Percentiles rank a stretch among this genome's conserved stretches.
Evolutionary conservation across 2,888 invertebrate species (phyloP).

Genomic region (Tigriopus californicus): DNA sequence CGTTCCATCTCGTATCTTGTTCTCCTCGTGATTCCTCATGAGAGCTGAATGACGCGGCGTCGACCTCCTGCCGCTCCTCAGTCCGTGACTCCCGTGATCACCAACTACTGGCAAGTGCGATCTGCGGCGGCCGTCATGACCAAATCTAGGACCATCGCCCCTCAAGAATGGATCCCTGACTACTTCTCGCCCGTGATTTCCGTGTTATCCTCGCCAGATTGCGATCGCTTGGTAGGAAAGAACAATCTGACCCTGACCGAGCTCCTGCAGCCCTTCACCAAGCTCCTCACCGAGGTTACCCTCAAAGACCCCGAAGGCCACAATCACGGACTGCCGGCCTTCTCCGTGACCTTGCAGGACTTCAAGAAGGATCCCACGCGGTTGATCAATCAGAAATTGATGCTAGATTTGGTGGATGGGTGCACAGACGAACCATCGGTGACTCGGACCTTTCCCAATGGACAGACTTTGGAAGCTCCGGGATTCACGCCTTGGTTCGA

Average conservation of each 20-base stretch:
- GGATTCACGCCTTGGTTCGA: conserved; percentile 11
- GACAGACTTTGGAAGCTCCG: background rate
- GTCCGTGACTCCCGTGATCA: too few relatives aligned
- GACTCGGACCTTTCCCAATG: background rate
- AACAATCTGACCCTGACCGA: conserved; percentile 8
- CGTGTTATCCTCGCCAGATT: conserved; percentile 5
- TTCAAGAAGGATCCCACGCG: conserved; percentile 1
- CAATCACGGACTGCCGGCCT: background rate
- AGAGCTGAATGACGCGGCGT: too few relatives aligned
- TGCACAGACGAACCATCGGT: background rate
- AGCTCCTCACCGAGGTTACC: background rate
- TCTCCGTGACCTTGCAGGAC: conserved; percentile 9
- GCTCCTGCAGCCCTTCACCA: conserved; percentile 12
- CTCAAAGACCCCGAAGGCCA: conserved; percentile 12
- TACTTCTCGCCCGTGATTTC: conserved; percentile 10
- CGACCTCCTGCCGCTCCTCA: too few relatives aligned
- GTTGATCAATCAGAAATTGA: background rate
- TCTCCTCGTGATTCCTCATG: too few relatives aligned
- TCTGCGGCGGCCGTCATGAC: background rate
- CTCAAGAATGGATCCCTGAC: conserved; percentile 4
- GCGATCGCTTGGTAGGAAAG: background rate
- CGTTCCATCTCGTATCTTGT: too few relatives aligned
- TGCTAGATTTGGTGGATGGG: background rate
- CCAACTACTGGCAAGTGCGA: too few relatives aligned
- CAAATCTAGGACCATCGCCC: background rate